Base-by-base conservation (phyloP, 1,140 invertebrate genomes). In the Drosophila trapezifrons region DNA sequence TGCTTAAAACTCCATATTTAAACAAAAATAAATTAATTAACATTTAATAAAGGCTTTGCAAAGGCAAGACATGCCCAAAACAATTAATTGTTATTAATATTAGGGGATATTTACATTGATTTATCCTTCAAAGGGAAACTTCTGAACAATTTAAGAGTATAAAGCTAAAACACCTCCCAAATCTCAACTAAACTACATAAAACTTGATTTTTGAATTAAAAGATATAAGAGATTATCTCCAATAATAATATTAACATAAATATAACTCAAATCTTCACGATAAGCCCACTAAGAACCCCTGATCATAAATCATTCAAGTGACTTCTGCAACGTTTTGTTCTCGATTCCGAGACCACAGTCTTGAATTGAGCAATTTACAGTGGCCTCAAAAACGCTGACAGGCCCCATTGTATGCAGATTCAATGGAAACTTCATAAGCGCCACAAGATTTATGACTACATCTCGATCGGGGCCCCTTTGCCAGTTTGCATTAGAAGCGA, bases 361-460 rank as follows among this genome's bases (percentile, higher is more conserved):
- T 67, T 37, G 35, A 67, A 67, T 64, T 64, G 42, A 42, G 45
- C 64, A 64, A 64, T 67, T 67, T 66, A 13, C 22, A 7, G 49
- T 63, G 69, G 57, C 69, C 57, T 37, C 42, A 65, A 56, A 65
- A 47, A 32, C 18, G 25, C 32, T 43, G 54, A 38, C 73, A 75
- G 60, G 60, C 38, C 71, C 70, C 75, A 78, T 78, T 78, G 76
- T 69, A 77, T 77, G 49, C 65, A 78, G 47, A 77, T 77, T 78
- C 52, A 78, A 78, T 78, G 56, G 76, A 78, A 78, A 78, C 57
- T 76, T 73, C 60, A 72, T 74, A 63, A 57, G 70, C 58, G 32
- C 51, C 70, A 73, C 60, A 69, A 84, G 79, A 86, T 86, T 86
- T 86, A 86, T 86, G 83, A 76, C 80, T 84, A 71, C 62, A 84